Evolutionary conservation across 2,888 invertebrate genomes (phyloP).

Genomic region (Escarpia spicata): DNA sequence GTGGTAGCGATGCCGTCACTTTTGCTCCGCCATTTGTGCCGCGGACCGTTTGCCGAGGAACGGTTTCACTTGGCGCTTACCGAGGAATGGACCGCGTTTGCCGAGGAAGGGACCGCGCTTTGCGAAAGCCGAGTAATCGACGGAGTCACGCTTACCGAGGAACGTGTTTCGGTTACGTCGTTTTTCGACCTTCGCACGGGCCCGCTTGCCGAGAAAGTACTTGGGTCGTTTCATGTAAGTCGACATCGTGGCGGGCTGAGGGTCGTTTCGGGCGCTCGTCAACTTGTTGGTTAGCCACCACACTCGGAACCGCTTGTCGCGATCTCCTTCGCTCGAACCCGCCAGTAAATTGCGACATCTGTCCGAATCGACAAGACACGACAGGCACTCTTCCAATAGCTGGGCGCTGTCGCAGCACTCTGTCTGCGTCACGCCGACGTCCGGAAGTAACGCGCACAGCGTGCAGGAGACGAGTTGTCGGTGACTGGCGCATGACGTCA

Average conservation of each 20-base stretch:
- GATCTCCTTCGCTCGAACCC: background rate
- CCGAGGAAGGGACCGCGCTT: background rate
- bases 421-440: background rate
- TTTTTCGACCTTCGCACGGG: background rate
- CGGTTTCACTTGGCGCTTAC: background rate
- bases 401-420: background rate
- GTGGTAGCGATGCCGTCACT: background rate
- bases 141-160: background rate
- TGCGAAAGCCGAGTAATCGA: background rate
- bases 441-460: slow-evolving; percentile 12
- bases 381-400: background rate
- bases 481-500: background rate
- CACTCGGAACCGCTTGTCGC: background rate
- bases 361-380: background rate
- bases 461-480: slow-evolving; percentile 9
- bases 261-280: background rate
- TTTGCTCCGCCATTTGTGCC: background rate
- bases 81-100: background rate
- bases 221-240: background rate
- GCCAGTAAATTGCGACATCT: background rate
- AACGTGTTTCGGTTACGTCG: background rate
- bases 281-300: background rate
- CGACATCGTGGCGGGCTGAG: background rate
- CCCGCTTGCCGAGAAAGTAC: slow-evolving; percentile 13
- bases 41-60: background rate